Evolutionary conservation across 2,113 vertebrate species (phyloP).

Genomic region (Cygnus buccinator): DNA sequence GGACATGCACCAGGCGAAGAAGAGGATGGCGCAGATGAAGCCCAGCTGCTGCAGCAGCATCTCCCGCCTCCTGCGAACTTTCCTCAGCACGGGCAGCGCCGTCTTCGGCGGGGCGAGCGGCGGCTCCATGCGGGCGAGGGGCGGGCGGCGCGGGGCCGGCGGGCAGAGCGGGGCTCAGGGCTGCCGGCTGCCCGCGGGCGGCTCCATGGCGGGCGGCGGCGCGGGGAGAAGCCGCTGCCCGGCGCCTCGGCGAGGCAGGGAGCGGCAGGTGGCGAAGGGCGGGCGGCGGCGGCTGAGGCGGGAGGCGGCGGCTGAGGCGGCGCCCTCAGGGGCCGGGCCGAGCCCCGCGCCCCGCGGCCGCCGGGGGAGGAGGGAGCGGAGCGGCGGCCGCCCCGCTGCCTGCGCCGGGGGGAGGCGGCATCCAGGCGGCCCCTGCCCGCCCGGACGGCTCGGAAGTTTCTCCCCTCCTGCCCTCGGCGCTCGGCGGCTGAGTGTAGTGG

Average conservation of each 20-base stretch:
- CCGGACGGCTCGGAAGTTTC: neutral
- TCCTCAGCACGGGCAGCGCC: slow-evolving; percentile 75
- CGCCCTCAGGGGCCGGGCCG: slow-evolving; percentile 44
- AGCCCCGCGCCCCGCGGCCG: slow-evolving; percentile 55
- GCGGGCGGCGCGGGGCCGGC: neutral
- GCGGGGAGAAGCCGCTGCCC: neutral
- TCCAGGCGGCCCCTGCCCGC: neutral
- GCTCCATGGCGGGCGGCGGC: slow-evolving; percentile 48
- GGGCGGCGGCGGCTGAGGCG: neutral
- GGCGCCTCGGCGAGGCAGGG: neutral
- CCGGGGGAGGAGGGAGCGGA: neutral
- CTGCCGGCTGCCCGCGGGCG: neutral
- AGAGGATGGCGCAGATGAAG: slow-evolving; percentile 90
- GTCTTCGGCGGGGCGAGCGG: neutral
- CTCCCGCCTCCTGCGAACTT: slow-evolving; percentile 93
- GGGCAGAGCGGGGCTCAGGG: neutral
- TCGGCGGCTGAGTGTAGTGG: neutral
- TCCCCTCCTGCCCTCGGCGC: neutral
- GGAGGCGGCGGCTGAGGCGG: neutral
- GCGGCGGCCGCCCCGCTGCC: neutral
- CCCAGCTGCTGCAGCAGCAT: slow-evolving; percentile 91
- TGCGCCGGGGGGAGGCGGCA: neutral
- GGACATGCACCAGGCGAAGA: slow-evolving; percentile 88
- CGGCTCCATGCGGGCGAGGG: slow-evolving; percentile 40
- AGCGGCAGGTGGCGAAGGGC: neutral